These are phyloP conservation scores for Hycleus phaleratus DNA, from an alignment of 1,140 invertebrate species.

Conservation along the genomic window DNA sequence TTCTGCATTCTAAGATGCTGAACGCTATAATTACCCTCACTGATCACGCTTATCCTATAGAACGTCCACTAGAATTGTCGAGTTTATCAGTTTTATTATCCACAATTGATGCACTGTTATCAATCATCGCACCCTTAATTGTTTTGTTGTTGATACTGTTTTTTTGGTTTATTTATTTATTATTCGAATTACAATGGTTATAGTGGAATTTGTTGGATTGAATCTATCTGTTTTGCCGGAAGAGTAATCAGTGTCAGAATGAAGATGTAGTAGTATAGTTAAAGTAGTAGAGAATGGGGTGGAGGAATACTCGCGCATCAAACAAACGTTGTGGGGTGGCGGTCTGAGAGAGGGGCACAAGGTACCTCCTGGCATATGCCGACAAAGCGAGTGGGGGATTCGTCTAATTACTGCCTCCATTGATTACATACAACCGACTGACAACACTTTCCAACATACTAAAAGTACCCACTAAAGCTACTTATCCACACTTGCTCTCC, in stretches of 20 bases:
- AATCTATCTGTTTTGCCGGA: constrained; percentile 4
- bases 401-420: constrained; percentile 20
- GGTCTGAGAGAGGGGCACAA: constrained; percentile 2
- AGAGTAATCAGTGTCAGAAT: constrained; percentile 22
- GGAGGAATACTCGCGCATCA: constrained; percentile 11
- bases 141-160: too few species aligned
- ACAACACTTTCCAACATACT: not conserved
- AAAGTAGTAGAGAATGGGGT: constrained; percentile 3
- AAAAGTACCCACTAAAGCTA: constrained; percentile 5
- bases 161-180: too few species aligned
- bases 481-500: constrained; percentile 5
- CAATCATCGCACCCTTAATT: too few species aligned
- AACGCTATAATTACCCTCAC: too few species aligned
- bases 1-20: too few species aligned
- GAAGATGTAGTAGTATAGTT: constrained; percentile 10
- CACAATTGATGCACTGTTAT: too few species aligned
- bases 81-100: too few species aligned
- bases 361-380: constrained; percentile 9
- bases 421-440: constrained; percentile 16
- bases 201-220: too few species aligned
- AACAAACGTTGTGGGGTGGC: constrained; percentile 10
- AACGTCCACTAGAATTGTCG: too few species aligned
- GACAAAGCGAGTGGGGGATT: constrained; percentile 21
- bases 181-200: too few species aligned
- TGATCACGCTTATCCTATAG: too few species aligned